Base-by-base conservation (phyloP, 92 coral and sea anemone species). In the Zoanthus sociatus region DNA sequence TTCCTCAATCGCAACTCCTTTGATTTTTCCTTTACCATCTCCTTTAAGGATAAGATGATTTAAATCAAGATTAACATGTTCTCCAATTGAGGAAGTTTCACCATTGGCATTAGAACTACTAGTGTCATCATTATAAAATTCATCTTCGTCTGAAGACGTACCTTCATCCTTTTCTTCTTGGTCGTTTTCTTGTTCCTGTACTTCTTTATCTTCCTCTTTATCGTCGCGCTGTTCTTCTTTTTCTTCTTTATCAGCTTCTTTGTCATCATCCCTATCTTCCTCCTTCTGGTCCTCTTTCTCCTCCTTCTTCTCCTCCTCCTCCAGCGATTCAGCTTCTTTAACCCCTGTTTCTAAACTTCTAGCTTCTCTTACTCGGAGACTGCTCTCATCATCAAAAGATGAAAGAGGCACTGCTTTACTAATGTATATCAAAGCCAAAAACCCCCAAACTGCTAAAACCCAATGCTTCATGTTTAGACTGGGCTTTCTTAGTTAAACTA, bases 41-140 rank as follows among this genome's bases (percentile, higher is more conserved):
- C 94, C 94, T 64, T 89, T 92, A 76, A 91, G 90, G 64, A 91
- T 90, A 53, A 91, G 85, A 33, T 91, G 89, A 42, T 92, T 92
- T 14, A 92, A 87, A 78, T 92, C 93, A 68, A 92, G 93, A 76
- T 92, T 87, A 50, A 86, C 83, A 73, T 87, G 93, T 15, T 90
- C 91, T 16, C 73, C 88, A 20, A 63, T 81, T 60, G 84, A 79
- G 32, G 84, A 82, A 1, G 84, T 61, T 32, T 81, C 88, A 64
- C 42, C 42, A 37, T 83, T 44, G 18, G 1, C 66, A 58, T 14
- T 58, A 58, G 66, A 58, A 58, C 1, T 58, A 58, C 66, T 58
- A 58, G 16, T 58, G 66, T 58, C 86, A 17, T 85, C 82, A 9
- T 85, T 56, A 16, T 73, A 42, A 21, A 56, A 53, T 31, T 87